Evolutionary conservation across 2,797 vertebrate species (phyloP), one percentile per base, ranked within the genome.

Genomic region (Remorina albescens): DNA sequence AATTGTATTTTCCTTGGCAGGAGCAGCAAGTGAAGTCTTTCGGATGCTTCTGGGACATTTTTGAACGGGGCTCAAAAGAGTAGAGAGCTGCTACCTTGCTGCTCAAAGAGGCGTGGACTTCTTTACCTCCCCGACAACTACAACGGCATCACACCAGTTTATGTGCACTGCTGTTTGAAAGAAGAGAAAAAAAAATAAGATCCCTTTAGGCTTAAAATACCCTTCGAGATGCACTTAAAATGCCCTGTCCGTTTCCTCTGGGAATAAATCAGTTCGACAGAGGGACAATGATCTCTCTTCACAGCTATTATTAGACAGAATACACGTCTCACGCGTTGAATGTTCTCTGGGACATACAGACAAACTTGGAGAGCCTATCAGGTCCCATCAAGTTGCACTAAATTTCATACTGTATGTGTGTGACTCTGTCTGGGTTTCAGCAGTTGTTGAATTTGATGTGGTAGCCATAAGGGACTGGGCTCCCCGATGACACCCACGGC

Each of bases 1-100:
- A 93, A 84, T 85, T 7, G 79, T 86, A 89, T 94, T 95, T 94
- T 93, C 74, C 83, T 94, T 95, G 94, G 94, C 94, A 90, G 81
- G 74, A 84, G 76, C 71, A 71, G 72, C 73, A 73, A 85, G 88
- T 79, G 65, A 89, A 91, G 93, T 93, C 92, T 94, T 91, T 91
- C 71, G 91, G 89, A 92, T 86, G 80, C 85, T 91, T 91, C 80
- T 84, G 88, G 86, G 91, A 93, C 88, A 92, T 89, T 93, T 91
- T 88, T 90, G 80, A 92, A 90, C 80, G 16, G 28, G 79, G 80
- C 91, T 91, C 87, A 80, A 88, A 89, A 93, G 88, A 88, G 76
- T 75, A 74, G 77, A 88, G 84, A 75, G 85, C 69, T 76, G 76
- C 85, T 83, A 79, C 81, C 68, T 88, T 67, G 18, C 71, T 71